Conservation (phyloP, 2,113 vertebrate genomes). For the Rhineura floridana region DNA sequence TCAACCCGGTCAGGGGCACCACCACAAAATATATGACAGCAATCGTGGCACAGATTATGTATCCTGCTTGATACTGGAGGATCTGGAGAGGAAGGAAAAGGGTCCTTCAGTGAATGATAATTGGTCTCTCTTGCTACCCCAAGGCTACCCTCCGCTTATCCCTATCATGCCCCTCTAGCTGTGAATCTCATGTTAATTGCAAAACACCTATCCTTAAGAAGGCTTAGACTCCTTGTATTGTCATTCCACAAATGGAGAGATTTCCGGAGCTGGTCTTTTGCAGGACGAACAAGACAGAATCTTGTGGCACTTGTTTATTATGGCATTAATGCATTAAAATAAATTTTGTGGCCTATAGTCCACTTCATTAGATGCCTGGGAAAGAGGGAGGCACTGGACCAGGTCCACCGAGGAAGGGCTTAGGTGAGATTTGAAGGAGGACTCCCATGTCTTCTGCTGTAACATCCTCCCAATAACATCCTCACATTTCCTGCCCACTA, state of each 20-base stretch:
- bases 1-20: constrained; percentile 70
- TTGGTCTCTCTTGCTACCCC: neutral
- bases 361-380: too few species aligned
- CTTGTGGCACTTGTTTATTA: too few species aligned
- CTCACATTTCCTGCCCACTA: neutral
- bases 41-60: constrained; percentile 72
- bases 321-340: too few species aligned
- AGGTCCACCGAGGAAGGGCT: too few species aligned
- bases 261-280: too few species aligned
- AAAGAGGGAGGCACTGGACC: too few species aligned
- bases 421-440: neutral
- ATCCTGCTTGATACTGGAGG: constrained; percentile 79
- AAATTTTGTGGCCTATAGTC: too few species aligned
- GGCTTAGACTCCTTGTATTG: neutral
- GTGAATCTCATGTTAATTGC: neutral
- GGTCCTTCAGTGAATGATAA: neutral
- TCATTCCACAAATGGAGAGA: neutral
- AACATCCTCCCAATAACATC: too few species aligned
- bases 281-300: too few species aligned
- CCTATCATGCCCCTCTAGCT: neutral
- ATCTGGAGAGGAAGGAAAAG: constrained; percentile 65
- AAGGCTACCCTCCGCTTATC: too few species aligned
- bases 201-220: neutral
- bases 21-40: constrained; percentile 74
- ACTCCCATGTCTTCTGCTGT: neutral